These are phyloP conservation scores for Tricholaema leucomelas DNA, from an alignment of 2,113 vertebrate species.

Conservation along the genomic window DNA sequence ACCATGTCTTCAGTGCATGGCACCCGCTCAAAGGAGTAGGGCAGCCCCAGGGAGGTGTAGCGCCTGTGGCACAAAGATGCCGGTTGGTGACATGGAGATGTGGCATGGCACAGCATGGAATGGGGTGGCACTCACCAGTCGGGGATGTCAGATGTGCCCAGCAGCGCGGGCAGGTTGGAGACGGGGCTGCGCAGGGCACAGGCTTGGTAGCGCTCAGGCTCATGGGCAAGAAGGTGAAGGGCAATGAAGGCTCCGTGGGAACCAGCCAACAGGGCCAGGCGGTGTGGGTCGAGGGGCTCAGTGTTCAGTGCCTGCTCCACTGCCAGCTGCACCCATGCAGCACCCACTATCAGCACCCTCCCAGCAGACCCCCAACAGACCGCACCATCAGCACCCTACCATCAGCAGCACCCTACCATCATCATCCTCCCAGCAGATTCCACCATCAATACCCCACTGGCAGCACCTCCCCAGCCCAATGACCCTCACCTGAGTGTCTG, in stretches of 20 bases:
- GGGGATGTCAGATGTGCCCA: constrained; percentile 85
- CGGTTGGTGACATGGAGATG: background rate
- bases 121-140: constrained; percentile 78
- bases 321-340: background rate
- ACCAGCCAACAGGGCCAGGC: constrained; percentile 80
- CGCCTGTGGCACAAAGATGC: constrained; percentile 55
- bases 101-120: accelerated
- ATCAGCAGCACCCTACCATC: background rate
- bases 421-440: background rate
- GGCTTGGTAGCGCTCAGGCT: constrained; percentile 79
- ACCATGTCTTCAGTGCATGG: constrained; percentile 75
- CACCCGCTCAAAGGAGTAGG: constrained; percentile 78
- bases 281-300: constrained; percentile 71
- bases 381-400: background rate
- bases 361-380: background rate
- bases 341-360: background rate
- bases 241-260: constrained; percentile 86
- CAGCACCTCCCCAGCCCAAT: background rate
- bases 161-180: constrained; percentile 80
- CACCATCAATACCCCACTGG: background rate
- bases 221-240: constrained; percentile 81
- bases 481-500: constrained; percentile 81
- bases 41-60: constrained; percentile 78
- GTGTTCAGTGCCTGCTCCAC: constrained; percentile 57
- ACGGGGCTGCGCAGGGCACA: constrained; percentile 83